Evolutionary conservation across 2,888 invertebrate species (phyloP).

Genomic region (Drosophila histrio): DNA sequence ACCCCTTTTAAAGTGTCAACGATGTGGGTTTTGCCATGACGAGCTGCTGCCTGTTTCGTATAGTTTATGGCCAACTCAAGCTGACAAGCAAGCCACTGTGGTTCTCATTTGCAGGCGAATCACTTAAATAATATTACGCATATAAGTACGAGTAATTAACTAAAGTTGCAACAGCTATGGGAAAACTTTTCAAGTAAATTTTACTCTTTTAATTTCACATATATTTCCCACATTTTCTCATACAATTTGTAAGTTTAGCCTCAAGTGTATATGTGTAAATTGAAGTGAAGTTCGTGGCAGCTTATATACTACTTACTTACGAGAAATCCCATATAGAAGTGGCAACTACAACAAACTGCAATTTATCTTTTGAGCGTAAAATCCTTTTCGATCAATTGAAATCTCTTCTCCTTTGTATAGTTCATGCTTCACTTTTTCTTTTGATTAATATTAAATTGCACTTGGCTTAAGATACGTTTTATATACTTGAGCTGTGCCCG

Average conservation of each 20-base stretch:
- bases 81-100: conserved; percentile 3
- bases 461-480: background rate
- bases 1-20: conserved; percentile 75
- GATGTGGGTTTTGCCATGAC: conserved; percentile 23
- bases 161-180: conserved; percentile 10
- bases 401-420: background rate
- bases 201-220: background rate
- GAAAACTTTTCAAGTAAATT: conserved; percentile 10
- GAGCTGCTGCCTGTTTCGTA: conserved; percentile 2
- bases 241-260: no score
- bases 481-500: background rate
- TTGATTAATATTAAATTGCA: background rate
- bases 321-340: no score
- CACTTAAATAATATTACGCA: background rate
- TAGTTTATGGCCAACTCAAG: conserved; percentile 29
- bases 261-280: no score
- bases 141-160: conserved; percentile 13
- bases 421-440: background rate
- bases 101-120: background rate
- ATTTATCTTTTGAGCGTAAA: background rate
- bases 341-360: no score
- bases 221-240: background rate
- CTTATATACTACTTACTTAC: no score
- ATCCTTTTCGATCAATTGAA: background rate
- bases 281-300: no score